phyloP scores from a whole-genome alignment of 1,140 invertebrate species.

The Glomeris maerens region DNA sequence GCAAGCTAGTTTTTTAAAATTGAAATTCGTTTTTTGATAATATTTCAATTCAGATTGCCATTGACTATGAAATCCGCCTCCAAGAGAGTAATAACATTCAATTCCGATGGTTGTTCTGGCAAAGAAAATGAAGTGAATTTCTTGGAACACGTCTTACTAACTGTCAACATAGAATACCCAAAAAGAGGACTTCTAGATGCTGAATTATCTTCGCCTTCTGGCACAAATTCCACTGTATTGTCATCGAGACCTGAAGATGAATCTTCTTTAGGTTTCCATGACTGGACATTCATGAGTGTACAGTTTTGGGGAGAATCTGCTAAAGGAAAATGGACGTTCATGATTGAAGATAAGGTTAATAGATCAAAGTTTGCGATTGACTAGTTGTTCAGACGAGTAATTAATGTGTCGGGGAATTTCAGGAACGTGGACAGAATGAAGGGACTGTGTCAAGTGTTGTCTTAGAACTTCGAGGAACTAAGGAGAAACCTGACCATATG shows the following conservation, averaged over 20 bases:
- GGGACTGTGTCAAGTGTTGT: no score
- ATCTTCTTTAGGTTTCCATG: conserved; percentile 52
- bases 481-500: no score
- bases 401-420: no score
- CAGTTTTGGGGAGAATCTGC: conserved; percentile 83
- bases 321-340: conserved; percentile 53
- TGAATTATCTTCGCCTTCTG: conserved; percentile 49
- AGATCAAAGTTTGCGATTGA: no score
- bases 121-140: conserved; percentile 51
- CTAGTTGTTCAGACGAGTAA: no score
- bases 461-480: no score
- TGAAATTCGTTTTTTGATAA: conserved; percentile 5
- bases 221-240: conserved; percentile 46
- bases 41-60: conserved; percentile 10
- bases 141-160: conserved; percentile 68
- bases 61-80: conserved; percentile 14
- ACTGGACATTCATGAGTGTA: conserved; percentile 81
- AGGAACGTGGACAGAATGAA: no score
- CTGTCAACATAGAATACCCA: conserved; percentile 48
- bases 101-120: conserved; percentile 35
- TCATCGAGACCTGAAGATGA: conserved; percentile 51
- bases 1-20: no score
- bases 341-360: conserved; percentile 46
- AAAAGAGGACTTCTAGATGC: conserved; percentile 57
- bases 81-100: conserved; percentile 30